A percentile compares a stretch with the other conserved stretches of the same genome.
Evolutionary conservation across 2,888 invertebrate genomes (phyloP).

Genomic region (Muscina levida): DNA sequence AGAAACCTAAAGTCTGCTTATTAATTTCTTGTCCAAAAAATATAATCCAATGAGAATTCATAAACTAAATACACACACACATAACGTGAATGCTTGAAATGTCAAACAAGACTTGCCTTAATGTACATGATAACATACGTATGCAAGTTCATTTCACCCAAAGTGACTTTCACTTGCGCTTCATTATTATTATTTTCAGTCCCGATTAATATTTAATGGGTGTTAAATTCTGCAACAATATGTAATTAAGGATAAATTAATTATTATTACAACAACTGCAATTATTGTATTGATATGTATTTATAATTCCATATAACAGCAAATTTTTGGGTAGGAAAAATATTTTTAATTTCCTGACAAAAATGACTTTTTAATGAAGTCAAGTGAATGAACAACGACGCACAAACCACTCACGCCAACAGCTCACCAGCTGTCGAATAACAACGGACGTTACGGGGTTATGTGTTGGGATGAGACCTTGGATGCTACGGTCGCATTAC

Average conservation of each 20-base stretch:
- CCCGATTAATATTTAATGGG: slow-evolving; percentile 17
- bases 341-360: slow-evolving; percentile 76
- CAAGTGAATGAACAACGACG: neutral
- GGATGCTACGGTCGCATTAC: too few species aligned
- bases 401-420: neutral
- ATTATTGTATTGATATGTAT: slow-evolving; percentile 27
- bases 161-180: neutral
- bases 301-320: slow-evolving; percentile 25
- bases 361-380: slow-evolving; percentile 77
- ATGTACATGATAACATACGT: too few species aligned
- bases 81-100: too few species aligned
- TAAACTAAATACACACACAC: too few species aligned
- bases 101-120: too few species aligned
- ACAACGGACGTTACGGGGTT: too few species aligned
- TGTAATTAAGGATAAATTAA: slow-evolving; percentile 24
- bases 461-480: too few species aligned
- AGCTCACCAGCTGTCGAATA: too few species aligned
- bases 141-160: too few species aligned
- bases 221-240: slow-evolving; percentile 1
- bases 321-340: slow-evolving; percentile 3
- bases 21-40: too few species aligned
- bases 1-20: too few species aligned
- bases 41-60: too few species aligned
- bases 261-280: slow-evolving; percentile 2
- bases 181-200: neutral